Base-by-base conservation (phyloP, 1,140 invertebrate species). In the Parasteatoda tepidariorum region DNA sequence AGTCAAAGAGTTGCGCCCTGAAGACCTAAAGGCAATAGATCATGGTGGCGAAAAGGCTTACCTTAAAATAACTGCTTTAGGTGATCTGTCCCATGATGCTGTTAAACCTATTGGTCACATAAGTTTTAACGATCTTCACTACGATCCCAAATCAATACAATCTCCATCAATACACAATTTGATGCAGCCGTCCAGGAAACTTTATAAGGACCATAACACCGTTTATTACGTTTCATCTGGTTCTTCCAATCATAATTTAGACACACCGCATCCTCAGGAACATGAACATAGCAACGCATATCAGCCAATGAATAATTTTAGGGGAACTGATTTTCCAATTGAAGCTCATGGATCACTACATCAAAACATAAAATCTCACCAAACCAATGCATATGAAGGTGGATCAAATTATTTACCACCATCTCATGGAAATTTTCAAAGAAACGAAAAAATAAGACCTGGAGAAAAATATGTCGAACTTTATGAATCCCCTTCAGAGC, bases 1-100 rank as follows among this genome's bases (percentile, higher is more conserved):
- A 3, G 3, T 61, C 4, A 61, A 38, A 31, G 66, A 70, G 5
- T 18, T 70, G 11, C 18, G 24, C 1, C 26, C 48, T 13, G 61
- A 82, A 61, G 67, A 61, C 30, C 9, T 82, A 7, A 79, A 79
- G 2, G n/a, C 66, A 22, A 6, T 11, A 4, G 18, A 79, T 15
- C 26, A 70, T 54, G 48, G 54, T 24, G 31, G 34, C n/a, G 59
- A 66, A 26, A 26, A 83, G 38, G 34, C 68, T 4, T 83, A 31
- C 33, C 31, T 83, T 18, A 73, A 83, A 38, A 55, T 73, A 3
- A 55, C 68, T 18, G 41, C 81, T 4, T 22, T 83, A 9, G 81
- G 64, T 7, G 34, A 68, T 31, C 31, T 79, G 33, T 6, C 38
- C 48, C 78, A 64, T 13, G 33, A 66, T 5, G 31, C 54, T 26